These are phyloP conservation scores for Ceratotherium simum DNA, from an alignment of 2,113 vertebrate species.

Conservation along the genomic window DNA sequence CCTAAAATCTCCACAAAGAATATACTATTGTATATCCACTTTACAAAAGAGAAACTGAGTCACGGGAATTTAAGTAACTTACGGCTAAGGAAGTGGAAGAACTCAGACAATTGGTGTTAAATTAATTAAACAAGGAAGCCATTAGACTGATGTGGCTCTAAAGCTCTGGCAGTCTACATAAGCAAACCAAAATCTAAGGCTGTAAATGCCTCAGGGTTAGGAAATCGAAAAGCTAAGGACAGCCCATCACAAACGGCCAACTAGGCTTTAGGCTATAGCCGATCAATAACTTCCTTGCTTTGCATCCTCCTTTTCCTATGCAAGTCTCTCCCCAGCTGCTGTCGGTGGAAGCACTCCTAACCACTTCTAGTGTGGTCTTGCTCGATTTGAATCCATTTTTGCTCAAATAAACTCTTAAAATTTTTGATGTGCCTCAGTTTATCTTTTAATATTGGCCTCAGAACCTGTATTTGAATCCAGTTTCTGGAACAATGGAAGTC, in stretches of 20 bases:
- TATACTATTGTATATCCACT: background rate
- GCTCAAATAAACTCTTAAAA: background rate
- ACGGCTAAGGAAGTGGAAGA: background rate
- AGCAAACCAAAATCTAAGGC: background rate
- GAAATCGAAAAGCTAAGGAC: background rate
- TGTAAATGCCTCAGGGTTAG: background rate
- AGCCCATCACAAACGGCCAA: background rate
- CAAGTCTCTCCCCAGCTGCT: background rate
- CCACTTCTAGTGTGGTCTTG: background rate
- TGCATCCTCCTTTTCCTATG: background rate
- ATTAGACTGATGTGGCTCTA: background rate
- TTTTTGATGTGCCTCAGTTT: background rate
- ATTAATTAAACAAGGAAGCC: background rate
- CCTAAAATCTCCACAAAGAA: background rate
- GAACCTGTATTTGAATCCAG: background rate
- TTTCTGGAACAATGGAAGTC: background rate
- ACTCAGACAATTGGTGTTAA: background rate
- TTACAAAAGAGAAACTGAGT: constrained; percentile 6
- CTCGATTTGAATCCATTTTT: background rate
- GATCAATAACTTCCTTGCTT: background rate
- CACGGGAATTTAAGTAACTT: background rate
- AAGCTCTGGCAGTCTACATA: background rate
- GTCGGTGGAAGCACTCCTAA: background rate
- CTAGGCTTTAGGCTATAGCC: background rate
- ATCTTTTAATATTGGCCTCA: background rate